Conservation (phyloP, 2,113 vertebrate genomes). For the Hydrochoerus hydrochaeris region DNA sequence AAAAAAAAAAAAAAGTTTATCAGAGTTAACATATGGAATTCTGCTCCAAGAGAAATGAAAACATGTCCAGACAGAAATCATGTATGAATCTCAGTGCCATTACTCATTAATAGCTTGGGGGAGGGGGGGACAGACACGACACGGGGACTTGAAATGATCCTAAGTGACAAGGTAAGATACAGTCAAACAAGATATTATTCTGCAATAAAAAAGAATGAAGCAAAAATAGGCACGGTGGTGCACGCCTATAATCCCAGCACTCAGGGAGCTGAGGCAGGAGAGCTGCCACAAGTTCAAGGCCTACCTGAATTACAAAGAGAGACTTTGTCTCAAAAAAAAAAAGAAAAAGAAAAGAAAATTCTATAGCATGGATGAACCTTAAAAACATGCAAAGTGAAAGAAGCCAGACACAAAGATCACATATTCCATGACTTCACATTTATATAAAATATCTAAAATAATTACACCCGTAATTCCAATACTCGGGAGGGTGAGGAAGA, state of each 20-base stretch:
- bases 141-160: not conserved
- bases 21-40: not conserved
- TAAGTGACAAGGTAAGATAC: not conserved
- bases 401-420: conserved; percentile 24
- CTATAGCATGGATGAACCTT: not conserved
- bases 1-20: conserved; percentile 47
- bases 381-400: conserved; percentile 34
- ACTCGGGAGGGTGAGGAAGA: no score
- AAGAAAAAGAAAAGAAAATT: not conserved
- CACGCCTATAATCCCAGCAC: not conserved
- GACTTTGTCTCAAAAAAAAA: not conserved
- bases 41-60: conserved; percentile 26
- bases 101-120: not conserved
- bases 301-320: not conserved
- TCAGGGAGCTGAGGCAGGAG: not conserved
- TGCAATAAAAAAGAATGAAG: conserved; percentile 7
- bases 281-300: not conserved
- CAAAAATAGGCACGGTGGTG: not conserved
- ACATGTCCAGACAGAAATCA: not conserved
- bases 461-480: no score
- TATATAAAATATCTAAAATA: not conserved
- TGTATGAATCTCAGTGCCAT: not conserved
- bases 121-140: no score
- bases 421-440: not conserved
- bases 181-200: not conserved